Conservation (phyloP, 1,140 invertebrate genomes). For the Bombus impatiens region DNA sequence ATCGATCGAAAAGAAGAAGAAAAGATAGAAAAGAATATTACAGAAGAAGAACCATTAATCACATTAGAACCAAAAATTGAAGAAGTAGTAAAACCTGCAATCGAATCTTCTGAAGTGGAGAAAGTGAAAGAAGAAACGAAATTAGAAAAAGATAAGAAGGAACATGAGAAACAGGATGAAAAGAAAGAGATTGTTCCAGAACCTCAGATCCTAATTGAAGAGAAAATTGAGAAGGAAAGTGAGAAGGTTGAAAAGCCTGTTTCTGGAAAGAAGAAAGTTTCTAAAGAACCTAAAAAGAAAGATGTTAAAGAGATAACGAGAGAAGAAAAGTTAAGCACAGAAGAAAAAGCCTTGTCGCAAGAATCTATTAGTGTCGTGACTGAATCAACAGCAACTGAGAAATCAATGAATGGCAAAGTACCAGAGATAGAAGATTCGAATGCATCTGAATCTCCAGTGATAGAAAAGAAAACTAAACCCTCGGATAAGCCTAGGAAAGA, state of each 20-base stretch:
- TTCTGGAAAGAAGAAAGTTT: conserved; percentile 11
- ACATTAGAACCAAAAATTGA: background rate
- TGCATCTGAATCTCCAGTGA: background rate
- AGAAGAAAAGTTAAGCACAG: background rate
- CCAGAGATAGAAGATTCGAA: background rate
- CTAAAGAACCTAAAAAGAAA: conserved; percentile 11
- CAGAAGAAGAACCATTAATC: background rate
- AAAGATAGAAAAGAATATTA: conserved; percentile 57
- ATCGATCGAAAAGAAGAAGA: conserved; percentile 7
- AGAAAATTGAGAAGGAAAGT: background rate
- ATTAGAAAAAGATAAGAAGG: background rate
- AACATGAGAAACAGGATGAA: background rate
- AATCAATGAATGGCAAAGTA: background rate
- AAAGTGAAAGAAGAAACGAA: background rate
- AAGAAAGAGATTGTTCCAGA: conserved; percentile 6
- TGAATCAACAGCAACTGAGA: background rate
- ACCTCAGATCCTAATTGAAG: background rate
- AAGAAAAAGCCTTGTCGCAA: background rate
- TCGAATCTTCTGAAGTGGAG: background rate
- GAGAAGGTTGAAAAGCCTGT: background rate
- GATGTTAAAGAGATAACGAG: background rate
- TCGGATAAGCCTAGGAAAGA: conserved; percentile 28
- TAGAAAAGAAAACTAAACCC: background rate
- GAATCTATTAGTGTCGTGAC: background rate
- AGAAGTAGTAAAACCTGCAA: background rate